These are phyloP conservation scores for Drosophila mimica DNA, from an alignment of 2,888 invertebrate genomes.

Conservation along the genomic window DNA sequence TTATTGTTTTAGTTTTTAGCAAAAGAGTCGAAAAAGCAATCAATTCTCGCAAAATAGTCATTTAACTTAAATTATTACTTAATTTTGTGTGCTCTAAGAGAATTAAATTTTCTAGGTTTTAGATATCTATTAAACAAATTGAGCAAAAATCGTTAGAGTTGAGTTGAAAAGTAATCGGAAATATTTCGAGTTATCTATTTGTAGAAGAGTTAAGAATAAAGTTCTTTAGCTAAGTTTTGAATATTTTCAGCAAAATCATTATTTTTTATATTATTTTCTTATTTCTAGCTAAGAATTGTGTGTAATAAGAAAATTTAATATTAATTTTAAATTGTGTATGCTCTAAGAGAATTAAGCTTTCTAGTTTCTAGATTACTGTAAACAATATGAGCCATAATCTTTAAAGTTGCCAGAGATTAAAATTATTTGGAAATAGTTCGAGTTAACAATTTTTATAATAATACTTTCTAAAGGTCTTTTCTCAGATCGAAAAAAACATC, in stretches of 20 bases:
- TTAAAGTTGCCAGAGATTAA: neutral
- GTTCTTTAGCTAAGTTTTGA: neutral
- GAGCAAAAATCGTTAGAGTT: neutral
- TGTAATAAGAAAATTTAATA: neutral
- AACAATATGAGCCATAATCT: neutral
- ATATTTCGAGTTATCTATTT: neutral
- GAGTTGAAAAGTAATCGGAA: neutral
- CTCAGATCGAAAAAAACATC: neutral
- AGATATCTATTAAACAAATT: neutral
- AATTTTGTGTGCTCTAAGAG: neutral
- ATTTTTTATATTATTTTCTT: neutral
- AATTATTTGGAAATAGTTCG: neutral
- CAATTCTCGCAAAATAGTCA: neutral
- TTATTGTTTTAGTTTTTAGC: constrained; percentile 9
- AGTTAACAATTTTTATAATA: neutral
- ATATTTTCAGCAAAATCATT: neutral
- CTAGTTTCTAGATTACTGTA: neutral
- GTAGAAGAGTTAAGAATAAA: neutral
- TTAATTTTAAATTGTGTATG: neutral
- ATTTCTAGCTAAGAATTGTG: neutral
- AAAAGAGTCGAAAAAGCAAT: constrained; percentile 40
- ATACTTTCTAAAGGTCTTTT: neutral
- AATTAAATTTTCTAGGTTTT: neutral
- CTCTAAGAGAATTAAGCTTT: neutral
- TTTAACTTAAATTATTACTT: neutral